Conservation (phyloP, 1,140 invertebrate species). For the Chionoecetes opilio region DNA sequence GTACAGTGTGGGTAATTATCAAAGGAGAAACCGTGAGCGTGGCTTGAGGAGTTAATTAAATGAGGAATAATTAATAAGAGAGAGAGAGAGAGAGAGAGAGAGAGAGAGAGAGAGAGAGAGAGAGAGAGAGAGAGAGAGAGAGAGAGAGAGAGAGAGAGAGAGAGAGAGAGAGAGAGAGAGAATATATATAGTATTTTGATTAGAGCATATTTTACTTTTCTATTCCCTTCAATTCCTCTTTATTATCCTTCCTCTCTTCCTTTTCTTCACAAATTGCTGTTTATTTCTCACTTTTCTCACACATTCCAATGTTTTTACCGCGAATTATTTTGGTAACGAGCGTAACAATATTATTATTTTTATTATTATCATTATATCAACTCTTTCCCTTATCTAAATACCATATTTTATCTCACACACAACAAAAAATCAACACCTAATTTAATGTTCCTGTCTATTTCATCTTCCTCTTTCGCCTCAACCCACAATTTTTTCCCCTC, state of each 20-base stretch:
- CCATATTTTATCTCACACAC: no score
- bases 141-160: slow-evolving; percentile 41
- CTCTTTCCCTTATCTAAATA: no score
- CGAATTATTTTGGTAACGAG: no score
- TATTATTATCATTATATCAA: no score
- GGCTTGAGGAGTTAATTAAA: slow-evolving; percentile 21
- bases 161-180: slow-evolving; percentile 23
- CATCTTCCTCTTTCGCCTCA: no score
- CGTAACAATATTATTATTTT: no score
- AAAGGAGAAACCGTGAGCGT: background rate
- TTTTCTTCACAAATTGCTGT: no score
- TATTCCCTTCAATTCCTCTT: background rate
- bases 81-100: slow-evolving; percentile 2
- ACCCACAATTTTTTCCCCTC: background rate
- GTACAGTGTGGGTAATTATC: background rate
- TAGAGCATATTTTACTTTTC: background rate
- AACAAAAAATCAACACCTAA: no score
- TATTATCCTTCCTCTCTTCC: background rate
- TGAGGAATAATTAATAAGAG: background rate
- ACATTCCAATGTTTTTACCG: no score
- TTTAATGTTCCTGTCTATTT: no score
- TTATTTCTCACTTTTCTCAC: no score
- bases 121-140: background rate
- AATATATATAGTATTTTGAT: no score
- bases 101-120: slow-evolving; percentile 6